These are phyloP conservation scores for Brenthis daphne DNA, from an alignment of 2,888 invertebrate genomes.

Conservation along the genomic window DNA sequence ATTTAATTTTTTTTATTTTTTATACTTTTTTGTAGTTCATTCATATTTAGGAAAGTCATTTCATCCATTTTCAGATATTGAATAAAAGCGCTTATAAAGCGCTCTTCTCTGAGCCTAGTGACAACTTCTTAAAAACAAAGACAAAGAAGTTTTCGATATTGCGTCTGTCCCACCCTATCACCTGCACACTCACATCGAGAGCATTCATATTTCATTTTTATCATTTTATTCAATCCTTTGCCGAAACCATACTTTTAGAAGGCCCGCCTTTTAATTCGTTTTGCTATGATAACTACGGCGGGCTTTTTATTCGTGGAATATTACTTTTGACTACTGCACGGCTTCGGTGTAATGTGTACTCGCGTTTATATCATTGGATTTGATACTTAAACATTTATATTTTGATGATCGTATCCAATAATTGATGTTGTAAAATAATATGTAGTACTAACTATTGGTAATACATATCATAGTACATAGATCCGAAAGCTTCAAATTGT, in stretches of 20 bases:
- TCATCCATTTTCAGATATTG: too few relatives aligned
- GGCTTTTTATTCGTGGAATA: conserved; percentile 57
- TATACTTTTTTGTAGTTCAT: too few relatives aligned
- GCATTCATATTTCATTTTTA: conserved; percentile 75
- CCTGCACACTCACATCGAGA: conserved; percentile 51
- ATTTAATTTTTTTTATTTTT: too few relatives aligned
- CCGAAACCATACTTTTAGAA: conserved; percentile 73
- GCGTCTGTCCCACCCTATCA: conserved; percentile 37
- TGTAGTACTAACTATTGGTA: background rate
- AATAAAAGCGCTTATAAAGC: background rate
- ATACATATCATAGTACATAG: too few relatives aligned
- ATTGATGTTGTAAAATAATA: background rate
- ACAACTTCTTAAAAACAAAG: too few relatives aligned
- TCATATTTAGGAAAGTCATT: too few relatives aligned
- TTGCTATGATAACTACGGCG: conserved; percentile 69
- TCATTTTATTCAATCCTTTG: conserved; percentile 77
- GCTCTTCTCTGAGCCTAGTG: too few relatives aligned
- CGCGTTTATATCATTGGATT: conserved; percentile 40
- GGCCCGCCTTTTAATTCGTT: conserved; percentile 72
- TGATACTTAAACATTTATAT: conserved; percentile 18
- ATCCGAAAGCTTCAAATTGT: too few relatives aligned
- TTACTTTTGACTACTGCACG: conserved; percentile 60
- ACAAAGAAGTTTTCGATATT: conserved; percentile 24
- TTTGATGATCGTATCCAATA: background rate
- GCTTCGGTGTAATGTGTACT: conserved; percentile 49